These are phyloP conservation scores for Lycaena phlaeas DNA, from an alignment of 2,888 invertebrate genomes.

Conservation along the genomic window DNA sequence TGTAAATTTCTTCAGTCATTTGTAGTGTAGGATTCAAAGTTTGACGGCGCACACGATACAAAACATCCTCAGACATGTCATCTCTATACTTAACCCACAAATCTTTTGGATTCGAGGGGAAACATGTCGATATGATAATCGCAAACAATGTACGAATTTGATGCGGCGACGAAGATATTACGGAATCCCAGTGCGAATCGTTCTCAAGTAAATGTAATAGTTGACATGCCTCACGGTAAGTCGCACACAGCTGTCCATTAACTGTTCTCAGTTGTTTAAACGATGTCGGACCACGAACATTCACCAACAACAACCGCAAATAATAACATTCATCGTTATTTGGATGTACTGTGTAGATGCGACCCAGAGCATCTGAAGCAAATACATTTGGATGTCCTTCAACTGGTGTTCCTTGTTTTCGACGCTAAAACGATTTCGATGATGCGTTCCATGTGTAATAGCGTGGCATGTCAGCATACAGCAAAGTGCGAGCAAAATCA, in stretches of 20 bases:
- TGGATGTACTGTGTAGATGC: slow-evolving; percentile 19
- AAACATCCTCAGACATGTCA: slow-evolving; percentile 23
- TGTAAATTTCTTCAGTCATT: slow-evolving; percentile 21
- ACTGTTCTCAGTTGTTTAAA: slow-evolving; percentile 20
- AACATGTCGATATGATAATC: slow-evolving; percentile 23
- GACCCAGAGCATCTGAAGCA: slow-evolving; percentile 19
- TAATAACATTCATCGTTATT: slow-evolving; percentile 19
- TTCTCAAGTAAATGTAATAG: slow-evolving; percentile 16
- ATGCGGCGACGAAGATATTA: slow-evolving; percentile 15
- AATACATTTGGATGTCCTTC: slow-evolving; percentile 19
- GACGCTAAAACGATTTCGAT: slow-evolving; percentile 21
- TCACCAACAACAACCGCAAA: slow-evolving; percentile 16
- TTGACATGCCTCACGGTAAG: slow-evolving; percentile 19
- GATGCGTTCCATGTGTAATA: slow-evolving; percentile 23
- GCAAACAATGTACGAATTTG: slow-evolving; percentile 19
- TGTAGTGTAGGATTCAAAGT: slow-evolving; percentile 18
- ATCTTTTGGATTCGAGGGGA: slow-evolving; percentile 20
- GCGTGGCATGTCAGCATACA: slow-evolving; percentile 23
- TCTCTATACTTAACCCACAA: slow-evolving; percentile 22
- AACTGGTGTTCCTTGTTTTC: slow-evolving; percentile 21
- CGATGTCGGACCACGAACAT: slow-evolving; percentile 20
- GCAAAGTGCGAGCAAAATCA: slow-evolving; percentile 23
- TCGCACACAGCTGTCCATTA: slow-evolving; percentile 17
- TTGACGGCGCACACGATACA: slow-evolving; percentile 19
- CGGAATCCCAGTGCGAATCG: slow-evolving; percentile 18